Evolutionary conservation across 2,113 vertebrate genomes (phyloP), one percentile per base, ranked within the genome.

Genomic region (Tychaedon coryphoeus): DNA sequence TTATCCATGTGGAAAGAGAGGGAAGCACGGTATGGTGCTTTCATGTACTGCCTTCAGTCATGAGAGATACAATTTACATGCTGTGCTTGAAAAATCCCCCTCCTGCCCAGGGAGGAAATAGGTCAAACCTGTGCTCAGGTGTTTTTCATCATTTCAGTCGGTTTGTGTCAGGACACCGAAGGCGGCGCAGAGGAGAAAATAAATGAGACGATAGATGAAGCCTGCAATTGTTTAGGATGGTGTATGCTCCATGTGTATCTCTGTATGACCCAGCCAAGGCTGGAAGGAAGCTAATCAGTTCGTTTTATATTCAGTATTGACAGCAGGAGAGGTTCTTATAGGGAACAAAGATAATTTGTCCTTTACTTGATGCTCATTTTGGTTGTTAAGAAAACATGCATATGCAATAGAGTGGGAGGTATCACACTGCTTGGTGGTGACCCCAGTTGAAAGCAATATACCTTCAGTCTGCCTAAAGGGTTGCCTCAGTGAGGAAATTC

Each of bases 191-290:
- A 13, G 73, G 62, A 92, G 73, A 90, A 96, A 84, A 54, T 85
- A 93, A 95, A 96, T 60, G 77, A 97, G 86, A 79, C 89, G 69
- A 73, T 85, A 92, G 94, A 61, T 81, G 83, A 97, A 91, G 75
- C 50, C 92, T 90, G 53, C 40, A 43, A 0, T 94, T 92, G 86
- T 72, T 76, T 38, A 62, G 79, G 87, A n/a, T 79, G 53, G 74
- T 50, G 61, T 17, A 5, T 88, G 36, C 54, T 65, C 56, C 86
- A 22, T 11, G 0, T 73, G 47, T 66, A 16, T 60, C 56, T 75
- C 17, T 34, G 4, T 34, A 2, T 60, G 69, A 16, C 71, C 76
- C 38, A n/a, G 5, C 19, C 23, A 5, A 19, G 76, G 60, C 48
- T 62, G 80, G 18, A 60, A 82, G 24, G 45, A 90, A 66, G 19